phyloP scores from a whole-genome alignment of 2,888 invertebrate species.

The Lochmaea capreae region DNA sequence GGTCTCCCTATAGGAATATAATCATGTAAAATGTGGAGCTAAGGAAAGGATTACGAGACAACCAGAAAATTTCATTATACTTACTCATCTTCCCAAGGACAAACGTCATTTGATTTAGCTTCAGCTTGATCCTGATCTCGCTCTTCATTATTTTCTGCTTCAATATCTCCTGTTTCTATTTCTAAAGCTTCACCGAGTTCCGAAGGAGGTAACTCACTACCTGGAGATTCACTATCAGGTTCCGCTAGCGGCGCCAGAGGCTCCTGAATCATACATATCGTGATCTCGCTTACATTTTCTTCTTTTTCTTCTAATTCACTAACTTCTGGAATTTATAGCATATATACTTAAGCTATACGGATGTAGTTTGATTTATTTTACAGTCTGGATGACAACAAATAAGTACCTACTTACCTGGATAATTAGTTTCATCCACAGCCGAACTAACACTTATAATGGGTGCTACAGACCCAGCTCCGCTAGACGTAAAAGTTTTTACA shows the following conservation, averaged over 20 bases:
- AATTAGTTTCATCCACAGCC: slow-evolving; percentile 71
- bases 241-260: slow-evolving; percentile 76
- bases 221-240: slow-evolving; percentile 76
- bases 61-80: slow-evolving; percentile 62
- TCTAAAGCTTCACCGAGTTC: slow-evolving; percentile 39
- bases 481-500: slow-evolving; percentile 64
- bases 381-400: not conserved
- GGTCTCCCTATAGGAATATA: slow-evolving; percentile 79
- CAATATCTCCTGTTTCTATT: slow-evolving; percentile 6
- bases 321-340: not conserved
- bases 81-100: slow-evolving; percentile 97
- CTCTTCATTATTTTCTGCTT: slow-evolving; percentile 11
- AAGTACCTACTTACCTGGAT: slow-evolving; percentile 39
- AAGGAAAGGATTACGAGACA: too few relatives aligned
- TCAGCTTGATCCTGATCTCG: slow-evolving; percentile 58
- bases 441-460: slow-evolving; percentile 81
- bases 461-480: slow-evolving; percentile 60
- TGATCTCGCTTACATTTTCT: slow-evolving; percentile 29
- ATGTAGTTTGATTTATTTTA: not conserved
- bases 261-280: slow-evolving; percentile 47
- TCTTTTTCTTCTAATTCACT: slow-evolving; percentile 42
- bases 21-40: not conserved
- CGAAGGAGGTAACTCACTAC: slow-evolving; percentile 71
- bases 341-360: not conserved
- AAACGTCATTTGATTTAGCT: slow-evolving; percentile 82